A percentile compares a stretch with the other conserved stretches of the same genome.
These are phyloP conservation scores for Hyphantria cunea DNA, from an alignment of 1,140 invertebrate genomes.

Conservation along the genomic window DNA sequence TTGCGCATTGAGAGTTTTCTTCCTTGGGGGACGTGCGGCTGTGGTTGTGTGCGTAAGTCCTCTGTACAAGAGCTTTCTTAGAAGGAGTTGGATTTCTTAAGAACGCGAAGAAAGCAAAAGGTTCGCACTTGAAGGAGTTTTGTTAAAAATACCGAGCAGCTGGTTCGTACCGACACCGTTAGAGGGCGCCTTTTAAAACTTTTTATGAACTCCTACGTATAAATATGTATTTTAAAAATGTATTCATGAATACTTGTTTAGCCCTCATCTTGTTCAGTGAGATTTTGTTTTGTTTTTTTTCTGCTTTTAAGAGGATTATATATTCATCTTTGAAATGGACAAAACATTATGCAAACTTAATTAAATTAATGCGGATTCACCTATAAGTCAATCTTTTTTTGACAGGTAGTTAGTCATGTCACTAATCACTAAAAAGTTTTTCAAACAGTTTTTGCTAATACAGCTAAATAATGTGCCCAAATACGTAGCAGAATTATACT, in stretches of 20 bases:
- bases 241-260: too few relatives aligned
- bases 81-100: conserved; percentile 71
- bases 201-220: conserved; percentile 29
- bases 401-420: too few relatives aligned
- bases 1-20: conserved; percentile 10
- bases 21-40: conserved; percentile 8
- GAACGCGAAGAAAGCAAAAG: conserved; percentile 79
- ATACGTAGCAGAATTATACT: background rate
- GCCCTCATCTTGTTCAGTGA: too few relatives aligned
- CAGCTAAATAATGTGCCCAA: conserved; percentile 4
- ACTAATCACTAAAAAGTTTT: too few relatives aligned
- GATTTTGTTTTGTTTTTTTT: too few relatives aligned
- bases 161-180: conserved; percentile 46
- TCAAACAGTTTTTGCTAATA: background rate
- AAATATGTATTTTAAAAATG: background rate
- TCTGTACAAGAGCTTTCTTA: conserved; percentile 67
- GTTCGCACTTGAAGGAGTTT: conserved; percentile 76
- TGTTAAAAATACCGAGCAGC: conserved; percentile 67
- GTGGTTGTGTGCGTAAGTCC: conserved; percentile 55
- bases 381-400: too few relatives aligned
- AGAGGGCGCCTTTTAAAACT: conserved; percentile 64
- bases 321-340: too few relatives aligned
- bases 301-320: too few relatives aligned
- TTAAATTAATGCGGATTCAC: too few relatives aligned
- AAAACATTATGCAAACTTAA: too few relatives aligned